Evolutionary conservation across 2,113 vertebrate genomes (phyloP).

Genomic region (Brachirus orientalis): DNA sequence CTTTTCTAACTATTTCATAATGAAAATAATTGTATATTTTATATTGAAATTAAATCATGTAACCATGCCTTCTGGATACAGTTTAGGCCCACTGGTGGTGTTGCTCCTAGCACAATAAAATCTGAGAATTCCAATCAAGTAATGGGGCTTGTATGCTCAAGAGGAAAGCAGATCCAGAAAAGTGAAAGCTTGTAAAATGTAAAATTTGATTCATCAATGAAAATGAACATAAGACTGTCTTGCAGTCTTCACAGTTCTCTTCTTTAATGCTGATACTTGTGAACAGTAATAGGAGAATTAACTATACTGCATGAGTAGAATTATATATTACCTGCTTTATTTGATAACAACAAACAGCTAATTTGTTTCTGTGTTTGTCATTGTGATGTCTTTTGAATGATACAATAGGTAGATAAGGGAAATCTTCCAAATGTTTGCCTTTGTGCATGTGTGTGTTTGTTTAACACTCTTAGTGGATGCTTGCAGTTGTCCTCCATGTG

Average conservation of each 20-base stretch:
- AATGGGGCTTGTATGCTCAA: neutral
- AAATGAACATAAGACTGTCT: too few relatives aligned
- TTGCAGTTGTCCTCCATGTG: slow-evolving; percentile 52
- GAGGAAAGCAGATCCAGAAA: too few relatives aligned
- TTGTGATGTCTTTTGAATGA: slow-evolving; percentile 33
- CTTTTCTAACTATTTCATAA: too few relatives aligned
- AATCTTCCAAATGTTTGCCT: slow-evolving; percentile 21
- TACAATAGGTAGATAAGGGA: neutral
- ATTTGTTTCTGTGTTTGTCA: slow-evolving; percentile 11
- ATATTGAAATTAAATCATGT: too few relatives aligned
- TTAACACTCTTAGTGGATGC: slow-evolving; percentile 6
- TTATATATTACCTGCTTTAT: slow-evolving; percentile 17
- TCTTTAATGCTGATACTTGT: slow-evolving; percentile 18
- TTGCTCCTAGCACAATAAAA: neutral
- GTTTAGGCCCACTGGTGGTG: too few relatives aligned
- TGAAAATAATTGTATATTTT: too few relatives aligned
- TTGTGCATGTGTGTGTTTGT: slow-evolving; percentile 2
- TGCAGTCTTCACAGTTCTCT: neutral
- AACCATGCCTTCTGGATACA: too few relatives aligned
- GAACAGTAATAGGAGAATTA: slow-evolving; percentile 7
- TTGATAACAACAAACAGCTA: neutral
- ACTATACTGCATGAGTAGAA: slow-evolving; percentile 6
- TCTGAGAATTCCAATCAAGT: neutral
- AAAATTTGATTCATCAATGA: too few relatives aligned
- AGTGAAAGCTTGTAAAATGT: too few relatives aligned